These are phyloP conservation scores for Trissoscelio sp. DNA, from an alignment of 2,888 invertebrate genomes.

Conservation along the genomic window DNA sequence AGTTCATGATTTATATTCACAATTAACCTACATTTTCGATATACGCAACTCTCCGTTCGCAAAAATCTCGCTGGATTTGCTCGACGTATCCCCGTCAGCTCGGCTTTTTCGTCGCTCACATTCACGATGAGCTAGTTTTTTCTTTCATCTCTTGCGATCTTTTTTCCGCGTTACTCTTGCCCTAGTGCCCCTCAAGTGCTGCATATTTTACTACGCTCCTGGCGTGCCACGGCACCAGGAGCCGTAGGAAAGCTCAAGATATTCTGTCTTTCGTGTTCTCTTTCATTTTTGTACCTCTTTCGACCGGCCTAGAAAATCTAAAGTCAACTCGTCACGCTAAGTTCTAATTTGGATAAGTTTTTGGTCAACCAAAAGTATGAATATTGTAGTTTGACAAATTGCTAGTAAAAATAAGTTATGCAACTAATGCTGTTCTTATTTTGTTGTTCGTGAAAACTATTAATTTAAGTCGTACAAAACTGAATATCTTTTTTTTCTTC, in stretches of 20 bases:
- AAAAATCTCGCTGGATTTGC: conserved; percentile 65
- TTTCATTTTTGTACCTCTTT: conserved; percentile 28
- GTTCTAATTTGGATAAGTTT: conserved; percentile 6
- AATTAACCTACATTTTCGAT: conserved; percentile 72
- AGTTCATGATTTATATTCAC: conserved; percentile 67
- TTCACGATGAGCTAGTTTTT: conserved; percentile 35
- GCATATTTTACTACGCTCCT: conserved; percentile 60
- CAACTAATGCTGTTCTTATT: too few species aligned
- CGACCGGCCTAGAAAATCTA: conserved; percentile 10
- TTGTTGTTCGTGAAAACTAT: too few species aligned
- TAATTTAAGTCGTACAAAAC: too few species aligned
- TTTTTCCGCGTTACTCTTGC: conserved; percentile 50
- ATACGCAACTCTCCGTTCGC: conserved; percentile 70
- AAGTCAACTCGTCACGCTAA: conserved; percentile 14
- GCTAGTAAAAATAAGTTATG: too few species aligned
- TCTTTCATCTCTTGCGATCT: conserved; percentile 43
- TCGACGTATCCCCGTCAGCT: conserved; percentile 36
- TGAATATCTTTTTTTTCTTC: too few species aligned
- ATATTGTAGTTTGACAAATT: too few species aligned
- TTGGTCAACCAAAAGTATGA: neutral
- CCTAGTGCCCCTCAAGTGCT: conserved; percentile 55
- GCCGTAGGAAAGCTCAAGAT: conserved; percentile 21
- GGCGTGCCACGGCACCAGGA: conserved; percentile 6
- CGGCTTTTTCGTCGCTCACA: conserved; percentile 36
- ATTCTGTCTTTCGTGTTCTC: conserved; percentile 24